Evolutionary conservation across 2,888 invertebrate species (phyloP).

Genomic region (Parnassius smintheus): DNA sequence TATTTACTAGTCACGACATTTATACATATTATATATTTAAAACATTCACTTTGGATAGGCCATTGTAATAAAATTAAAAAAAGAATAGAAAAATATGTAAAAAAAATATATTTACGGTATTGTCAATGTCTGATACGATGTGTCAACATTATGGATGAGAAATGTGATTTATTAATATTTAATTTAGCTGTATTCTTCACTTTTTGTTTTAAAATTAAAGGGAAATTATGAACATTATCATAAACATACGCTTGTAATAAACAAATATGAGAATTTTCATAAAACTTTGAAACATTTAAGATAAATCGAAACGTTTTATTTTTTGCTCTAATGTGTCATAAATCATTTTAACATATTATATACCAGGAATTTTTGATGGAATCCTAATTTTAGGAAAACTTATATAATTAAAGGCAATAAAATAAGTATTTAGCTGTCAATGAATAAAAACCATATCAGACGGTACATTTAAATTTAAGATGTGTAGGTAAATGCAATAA

Average conservation of each 20-base stretch:
- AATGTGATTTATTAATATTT: slow-evolving; percentile 68
- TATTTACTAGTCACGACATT: slow-evolving; percentile 61
- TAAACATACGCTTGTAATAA: too few species aligned
- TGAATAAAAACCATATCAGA: slow-evolving; percentile 17
- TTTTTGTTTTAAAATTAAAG: too few species aligned
- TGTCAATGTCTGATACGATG: slow-evolving; percentile 55
- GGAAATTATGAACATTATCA: too few species aligned
- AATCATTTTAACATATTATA: too few species aligned
- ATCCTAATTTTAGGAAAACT: too few species aligned
- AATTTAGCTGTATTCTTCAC: slow-evolving; percentile 40
- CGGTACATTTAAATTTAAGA: slow-evolving; percentile 2
- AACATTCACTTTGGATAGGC: slow-evolving; percentile 46
- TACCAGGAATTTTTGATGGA: too few species aligned
- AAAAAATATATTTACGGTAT: slow-evolving; percentile 30
- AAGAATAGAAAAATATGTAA: slow-evolving; percentile 37
- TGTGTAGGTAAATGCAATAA: slow-evolving; percentile 2
- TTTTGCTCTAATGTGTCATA: too few species aligned
- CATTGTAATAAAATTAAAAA: slow-evolving; percentile 49
- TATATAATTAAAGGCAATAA: slow-evolving; percentile 22
- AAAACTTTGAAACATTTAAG: too few species aligned
- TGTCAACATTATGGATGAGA: slow-evolving; percentile 44
- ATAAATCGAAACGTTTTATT: too few species aligned
- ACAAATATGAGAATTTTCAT: too few species aligned
- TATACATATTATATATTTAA: slow-evolving; percentile 31
- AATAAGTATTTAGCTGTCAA: slow-evolving; percentile 15